Base-by-base conservation (phyloP, 1,140 invertebrate genomes). In the Drosophila tani region DNA sequence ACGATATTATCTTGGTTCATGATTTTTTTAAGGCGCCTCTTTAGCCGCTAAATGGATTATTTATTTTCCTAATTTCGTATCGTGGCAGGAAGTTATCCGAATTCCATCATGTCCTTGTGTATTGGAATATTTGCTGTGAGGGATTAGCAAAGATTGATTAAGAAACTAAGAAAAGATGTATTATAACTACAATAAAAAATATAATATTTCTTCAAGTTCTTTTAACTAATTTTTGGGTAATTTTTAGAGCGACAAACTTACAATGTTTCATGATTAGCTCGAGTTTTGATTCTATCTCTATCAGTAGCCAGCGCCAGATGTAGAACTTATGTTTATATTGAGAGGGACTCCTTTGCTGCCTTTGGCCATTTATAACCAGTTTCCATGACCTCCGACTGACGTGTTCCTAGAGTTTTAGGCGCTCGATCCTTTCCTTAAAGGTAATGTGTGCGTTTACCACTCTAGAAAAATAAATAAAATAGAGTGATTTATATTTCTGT, bases 81-180 rank as follows among this genome's bases (percentile, higher is more conserved):
- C 41, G 17, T 64, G 41, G 11, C 15, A 46, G 49, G 57, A 47
- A 69, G 46, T 90, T 91, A 91, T 59, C 88, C 88, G 58, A 87
- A 91, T 84, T 91, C 88, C 88, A 91, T 91, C 81, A 87, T 91
- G 74, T 91, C 74, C 77, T 87, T 91, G 73, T 84, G 75, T 75
- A 84, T 91, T 79, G 80, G 86, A 87, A 91, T 84, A 84, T 82
- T 91, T 83, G 82, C 87, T 86, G 75, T 32, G 29, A 78, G 41
- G 29, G 6, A 17, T 14, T 38, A 43, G 0, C 1, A 4, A 45
- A 4, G 29, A 43, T 58, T 4, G 15, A 24, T 55, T 12, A 8
- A 40, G 6, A 14, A 2, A 29, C 27, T 6, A 29, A 29, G 27
- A 1, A 29, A 29, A 29, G 27, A 7, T 29, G 27, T 7, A 29